These are phyloP conservation scores for human DNA, from an alignment of 2,113 vertebrate species.

Conservation along the genomic window DNA sequence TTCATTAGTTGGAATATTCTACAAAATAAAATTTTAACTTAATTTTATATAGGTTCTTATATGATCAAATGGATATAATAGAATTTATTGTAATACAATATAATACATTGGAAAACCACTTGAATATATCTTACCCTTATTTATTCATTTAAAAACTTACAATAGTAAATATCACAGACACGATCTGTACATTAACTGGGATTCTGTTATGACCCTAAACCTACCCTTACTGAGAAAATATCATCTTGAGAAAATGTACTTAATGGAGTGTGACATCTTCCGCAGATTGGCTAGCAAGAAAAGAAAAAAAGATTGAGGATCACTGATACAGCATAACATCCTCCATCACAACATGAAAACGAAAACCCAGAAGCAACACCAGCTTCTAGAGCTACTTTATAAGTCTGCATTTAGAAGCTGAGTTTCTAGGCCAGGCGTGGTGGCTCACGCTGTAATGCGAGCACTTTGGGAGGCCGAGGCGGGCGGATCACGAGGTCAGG, in stretches of 20 bases:
- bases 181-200: not conserved
- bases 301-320: not conserved
- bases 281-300: not conserved
- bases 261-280: not conserved
- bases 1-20: not conserved
- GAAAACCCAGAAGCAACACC: not conserved
- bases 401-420: too few relatives aligned
- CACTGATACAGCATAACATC: not conserved
- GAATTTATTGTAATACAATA: too few relatives aligned
- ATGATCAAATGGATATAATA: not conserved
- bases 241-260: not conserved
- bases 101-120: not conserved
- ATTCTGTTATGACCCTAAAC: not conserved
- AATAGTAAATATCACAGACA: not conserved
- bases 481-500: too few relatives aligned
- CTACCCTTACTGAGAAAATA: not conserved
- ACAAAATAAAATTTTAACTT: not conserved
- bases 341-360: not conserved
- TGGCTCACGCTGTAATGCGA: too few relatives aligned
- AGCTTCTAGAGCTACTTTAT: not conserved
- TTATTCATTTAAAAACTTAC: not conserved
- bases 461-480: too few relatives aligned
- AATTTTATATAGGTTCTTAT: not conserved
- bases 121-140: too few relatives aligned
- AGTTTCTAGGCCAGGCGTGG: fast-evolving